Evolutionary conservation across 1,140 invertebrate genomes (phyloP).

Genomic region (Asbolus verrucosus): DNA sequence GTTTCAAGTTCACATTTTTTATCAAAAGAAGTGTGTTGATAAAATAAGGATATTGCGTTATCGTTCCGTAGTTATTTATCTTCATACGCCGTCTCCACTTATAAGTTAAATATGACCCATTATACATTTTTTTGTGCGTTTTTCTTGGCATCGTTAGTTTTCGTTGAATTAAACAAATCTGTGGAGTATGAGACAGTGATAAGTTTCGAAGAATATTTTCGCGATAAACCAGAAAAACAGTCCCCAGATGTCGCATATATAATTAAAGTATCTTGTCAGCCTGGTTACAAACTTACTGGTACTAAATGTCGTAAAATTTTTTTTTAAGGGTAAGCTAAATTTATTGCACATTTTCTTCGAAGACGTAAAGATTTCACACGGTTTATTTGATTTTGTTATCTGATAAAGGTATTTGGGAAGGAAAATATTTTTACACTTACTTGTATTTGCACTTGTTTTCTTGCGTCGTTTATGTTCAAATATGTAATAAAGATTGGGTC

Average conservation of each 20-base stretch:
- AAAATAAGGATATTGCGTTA: not conserved
- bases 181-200: too few relatives aligned
- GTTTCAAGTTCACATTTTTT: slow-evolving; percentile 10
- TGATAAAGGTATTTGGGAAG: too few relatives aligned
- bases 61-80: slow-evolving; percentile 17
- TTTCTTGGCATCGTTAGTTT: too few relatives aligned
- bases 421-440: too few relatives aligned
- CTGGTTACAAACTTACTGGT: slow-evolving; percentile 4
- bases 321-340: slow-evolving; percentile 17
- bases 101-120: not conserved
- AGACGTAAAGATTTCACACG: too few relatives aligned
- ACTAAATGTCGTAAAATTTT: slow-evolving; percentile 8
- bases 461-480: too few relatives aligned
- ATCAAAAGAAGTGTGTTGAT: slow-evolving; percentile 8
- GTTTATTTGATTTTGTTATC: too few relatives aligned
- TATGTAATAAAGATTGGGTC: too few relatives aligned
- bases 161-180: too few relatives aligned
- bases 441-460: too few relatives aligned
- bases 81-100: too few relatives aligned
- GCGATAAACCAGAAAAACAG: not conserved
- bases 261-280: not conserved
- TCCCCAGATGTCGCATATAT: slow-evolving; percentile 2
- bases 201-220: slow-evolving; percentile 1
- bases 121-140: slow-evolving; percentile 8
- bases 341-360: not conserved